Base-by-base conservation (phyloP, 2,113 vertebrate species). In the Egretta garzetta region DNA sequence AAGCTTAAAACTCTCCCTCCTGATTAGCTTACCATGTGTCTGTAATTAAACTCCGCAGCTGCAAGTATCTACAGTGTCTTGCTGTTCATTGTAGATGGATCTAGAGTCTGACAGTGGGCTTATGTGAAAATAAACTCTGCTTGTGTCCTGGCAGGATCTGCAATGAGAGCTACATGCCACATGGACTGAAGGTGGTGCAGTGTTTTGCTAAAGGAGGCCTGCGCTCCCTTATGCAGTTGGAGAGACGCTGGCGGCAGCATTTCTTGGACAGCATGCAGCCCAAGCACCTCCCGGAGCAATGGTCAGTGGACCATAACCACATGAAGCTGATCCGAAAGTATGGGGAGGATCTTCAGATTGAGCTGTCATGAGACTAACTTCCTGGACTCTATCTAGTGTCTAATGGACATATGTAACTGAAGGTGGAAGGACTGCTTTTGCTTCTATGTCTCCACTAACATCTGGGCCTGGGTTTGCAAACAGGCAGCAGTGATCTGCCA, bases 241-340 rank as follows among this genome's bases (percentile, higher is more conserved):
- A 99, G 97, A 98, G 98, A 41, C 99, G 98, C 81, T 99, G 99
- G 99, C 98, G 99, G 52, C 99, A 99, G 96, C 99, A 99, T 96
- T 99, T 99, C 97, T 98, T 99, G 97, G 98, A 98, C 97, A 98
- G 97, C 96, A 99, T 99, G 99, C 98, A 97, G 86, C 99, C 99
- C 22, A 98, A 94, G 55, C 97, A 99, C 97, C 99, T 99, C 52
- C 99, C 99, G 8, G 98, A 99, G 18, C 98, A 99, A 56, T 99
- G 99, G 99, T 99, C 99, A 10, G 98, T 99, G 60, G 97, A 98
- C 95, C 99, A 99, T 95, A 99, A 99, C 97, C 99, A 99, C 93
- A 89, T 95, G 94, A 99, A 99, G 98, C 98, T 99, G 76, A 98
- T 99, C 95, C 98, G 98, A 86, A 99, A 99, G 35, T 99, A 99